Base-by-base conservation (phyloP, 2,888 invertebrate genomes). In the Arrhopalites spinosus region DNA sequence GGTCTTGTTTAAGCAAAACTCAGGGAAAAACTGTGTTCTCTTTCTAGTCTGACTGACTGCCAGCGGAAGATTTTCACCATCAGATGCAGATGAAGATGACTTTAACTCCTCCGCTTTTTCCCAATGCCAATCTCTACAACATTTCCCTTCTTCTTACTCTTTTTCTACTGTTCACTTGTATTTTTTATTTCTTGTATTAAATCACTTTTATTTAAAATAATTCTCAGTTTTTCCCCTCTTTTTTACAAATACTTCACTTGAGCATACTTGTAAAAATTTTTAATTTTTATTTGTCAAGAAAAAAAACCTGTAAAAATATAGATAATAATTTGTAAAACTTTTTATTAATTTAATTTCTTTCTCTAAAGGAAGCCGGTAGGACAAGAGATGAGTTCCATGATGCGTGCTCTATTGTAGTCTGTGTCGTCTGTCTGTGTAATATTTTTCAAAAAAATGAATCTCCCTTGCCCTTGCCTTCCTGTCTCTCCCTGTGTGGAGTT, bases 91-190 rank as follows among this genome's bases (percentile, higher is more conserved):
- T 27, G 27, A 25, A 20, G 17, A 30, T 17, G n/a, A 29, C 30
- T 17, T 29, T n/a, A 64, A 64, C 64, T 64, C 64, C 64, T 64
- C 64, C 64, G 30, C 64, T 29, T 64, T 64, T 53, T 53, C 53
- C 30, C 64, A 64, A 64, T 64, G 64, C 64, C 64, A 64, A 64
- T 64, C 17, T 15, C 15, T 61, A 5, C 50, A 17, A 13, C 17
- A 2, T 50, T 50, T 23, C 59, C 23, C 23, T 59, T 20, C 27
- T 23, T 36, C 23, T 23, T 15, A 43, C 20, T 27, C 20, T 25
- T 15, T 23, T 23, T n/a, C 25, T n/a, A n/a, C n/a, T 25, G 2
- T 63, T 29, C 20, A 53, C 30, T 36, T 27, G 25, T 61, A n/a
- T n/a, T n/a, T n/a, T n/a, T n/a, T n/a, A n/a, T n/a, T n/a, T n/a